Base-by-base conservation (phyloP, 1,140 invertebrate genomes). In the Neuroterus valhalla region DNA sequence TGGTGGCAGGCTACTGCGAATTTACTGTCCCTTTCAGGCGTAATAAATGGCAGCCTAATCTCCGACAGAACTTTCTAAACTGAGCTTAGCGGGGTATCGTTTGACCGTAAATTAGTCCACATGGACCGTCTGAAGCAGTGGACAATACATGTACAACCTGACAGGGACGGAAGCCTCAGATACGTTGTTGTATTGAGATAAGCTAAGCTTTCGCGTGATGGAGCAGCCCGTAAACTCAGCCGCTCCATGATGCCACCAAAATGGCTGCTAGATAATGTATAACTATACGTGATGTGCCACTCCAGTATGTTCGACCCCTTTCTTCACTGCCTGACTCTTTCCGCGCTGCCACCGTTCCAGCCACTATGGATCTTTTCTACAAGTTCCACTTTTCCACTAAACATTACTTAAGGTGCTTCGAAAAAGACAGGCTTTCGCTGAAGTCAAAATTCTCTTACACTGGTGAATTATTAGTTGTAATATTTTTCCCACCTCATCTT, bases 121-220 rank as follows among this genome's bases (percentile, higher is more conserved):
- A 75, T 68, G 80, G 77, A 79, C 81, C 81, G 81, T 81, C 80
- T 78, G 55, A 76, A 82, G 78, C 70, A 71, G 44, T 43, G 26
- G 83, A 83, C 84, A 86, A 81, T 86, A 84, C 82, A 86, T 87
- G 80, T 69, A 72, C 82, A 50, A 67, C 46, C 71, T 77, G 66
- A 68, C 77, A 48, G 79, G 85, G 81, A 86, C 84, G 84, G 82
- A 87, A 88, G 86, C 81, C 81, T 85, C 84, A 86, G 87, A 88
- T 89, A 89, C 82, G 87, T 88, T 87, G 84, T 76, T 82, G 85
- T 85, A 86, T 85, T 86, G 81, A 88, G 88, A 89, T 90, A 90
- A 90, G 88, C 87, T 87, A 87, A 88, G 85, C 87, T 88, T 83
- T 84, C 81, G 74, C 82, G 74, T 78, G 87, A 89, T 87, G 85